These are phyloP conservation scores for Protophormia terraenovae DNA, from an alignment of 2,888 invertebrate genomes.

Conservation along the genomic window DNA sequence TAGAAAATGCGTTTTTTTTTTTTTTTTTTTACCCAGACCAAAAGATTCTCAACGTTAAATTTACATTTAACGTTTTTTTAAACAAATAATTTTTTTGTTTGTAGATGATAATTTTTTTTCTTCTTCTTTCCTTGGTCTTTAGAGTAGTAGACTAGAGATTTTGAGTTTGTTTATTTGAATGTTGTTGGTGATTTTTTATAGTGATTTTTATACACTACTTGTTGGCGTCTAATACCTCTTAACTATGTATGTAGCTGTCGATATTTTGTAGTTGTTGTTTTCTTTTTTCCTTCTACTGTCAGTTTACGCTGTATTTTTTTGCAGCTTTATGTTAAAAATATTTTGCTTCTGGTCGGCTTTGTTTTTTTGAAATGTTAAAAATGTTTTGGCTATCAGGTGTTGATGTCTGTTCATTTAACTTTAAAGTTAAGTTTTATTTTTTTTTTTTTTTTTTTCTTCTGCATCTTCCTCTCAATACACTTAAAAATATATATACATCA, in stretches of 20 bases:
- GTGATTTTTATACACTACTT: slow-evolving; percentile 59
- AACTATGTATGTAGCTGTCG: slow-evolving; percentile 46
- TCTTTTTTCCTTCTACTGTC: slow-evolving; percentile 24
- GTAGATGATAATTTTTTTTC: background rate
- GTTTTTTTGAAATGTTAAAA: slow-evolving; percentile 55
- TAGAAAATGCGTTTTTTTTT: slow-evolving; percentile 51
- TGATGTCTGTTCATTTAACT: slow-evolving; percentile 76
- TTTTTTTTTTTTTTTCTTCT: background rate
- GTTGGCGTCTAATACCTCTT: slow-evolving; percentile 64
- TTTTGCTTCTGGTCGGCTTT: slow-evolving; percentile 62
- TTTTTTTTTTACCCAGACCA: slow-evolving; percentile 42
- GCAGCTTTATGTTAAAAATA: slow-evolving; percentile 34
- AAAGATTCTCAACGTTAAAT: slow-evolving; percentile 59
- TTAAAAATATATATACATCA: slow-evolving; percentile 47
- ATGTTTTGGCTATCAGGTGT: slow-evolving; percentile 79
- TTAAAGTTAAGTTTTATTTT: background rate
- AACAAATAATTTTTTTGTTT: slow-evolving; percentile 25
- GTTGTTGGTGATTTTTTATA: slow-evolving; percentile 42
- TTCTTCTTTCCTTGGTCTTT: background rate
- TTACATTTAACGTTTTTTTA: slow-evolving; percentile 35
- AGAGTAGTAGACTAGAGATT: background rate
- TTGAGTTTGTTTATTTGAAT: slow-evolving; percentile 27
- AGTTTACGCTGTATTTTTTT: slow-evolving; percentile 32
- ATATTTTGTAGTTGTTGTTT: slow-evolving; percentile 22
- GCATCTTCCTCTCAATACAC: slow-evolving; percentile 16